Conservation (phyloP, 2,113 vertebrate genomes). For the Malurus elegans region DNA sequence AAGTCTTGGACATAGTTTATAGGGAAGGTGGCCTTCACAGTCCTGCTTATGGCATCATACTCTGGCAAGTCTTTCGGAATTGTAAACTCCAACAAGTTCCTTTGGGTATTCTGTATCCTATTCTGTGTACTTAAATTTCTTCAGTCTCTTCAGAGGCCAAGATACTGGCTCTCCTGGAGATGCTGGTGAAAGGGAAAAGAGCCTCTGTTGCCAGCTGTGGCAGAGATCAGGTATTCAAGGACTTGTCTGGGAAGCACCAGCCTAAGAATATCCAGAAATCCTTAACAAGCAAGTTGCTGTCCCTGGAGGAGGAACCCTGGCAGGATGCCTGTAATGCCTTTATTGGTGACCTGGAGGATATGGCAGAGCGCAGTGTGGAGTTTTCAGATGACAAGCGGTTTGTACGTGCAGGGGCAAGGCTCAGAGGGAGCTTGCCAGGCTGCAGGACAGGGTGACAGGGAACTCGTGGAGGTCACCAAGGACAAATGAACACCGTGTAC, state of each 20-base stretch:
- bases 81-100: neutral
- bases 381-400: neutral
- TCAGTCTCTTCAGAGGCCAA: neutral
- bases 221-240: neutral
- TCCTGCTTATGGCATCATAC: neutral
- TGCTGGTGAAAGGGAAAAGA: neutral
- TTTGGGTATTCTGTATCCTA: neutral
- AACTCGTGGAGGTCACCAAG: neutral
- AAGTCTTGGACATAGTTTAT: neutral
- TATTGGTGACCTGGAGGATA: neutral
- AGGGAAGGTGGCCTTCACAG: neutral
- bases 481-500: rapidly evolving
- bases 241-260: neutral
- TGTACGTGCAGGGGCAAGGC: neutral
- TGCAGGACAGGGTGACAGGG: neutral
- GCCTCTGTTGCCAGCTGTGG: neutral
- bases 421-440: neutral
- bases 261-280: neutral
- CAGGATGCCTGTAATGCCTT: neutral
- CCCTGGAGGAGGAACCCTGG: neutral
- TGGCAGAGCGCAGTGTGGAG: neutral
- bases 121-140: neutral
- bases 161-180: neutral
- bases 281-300: neutral
- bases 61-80: neutral